Evolutionary conservation across 2,888 invertebrate genomes (phyloP).

Genomic region (Lasioglossum zephyrum): DNA sequence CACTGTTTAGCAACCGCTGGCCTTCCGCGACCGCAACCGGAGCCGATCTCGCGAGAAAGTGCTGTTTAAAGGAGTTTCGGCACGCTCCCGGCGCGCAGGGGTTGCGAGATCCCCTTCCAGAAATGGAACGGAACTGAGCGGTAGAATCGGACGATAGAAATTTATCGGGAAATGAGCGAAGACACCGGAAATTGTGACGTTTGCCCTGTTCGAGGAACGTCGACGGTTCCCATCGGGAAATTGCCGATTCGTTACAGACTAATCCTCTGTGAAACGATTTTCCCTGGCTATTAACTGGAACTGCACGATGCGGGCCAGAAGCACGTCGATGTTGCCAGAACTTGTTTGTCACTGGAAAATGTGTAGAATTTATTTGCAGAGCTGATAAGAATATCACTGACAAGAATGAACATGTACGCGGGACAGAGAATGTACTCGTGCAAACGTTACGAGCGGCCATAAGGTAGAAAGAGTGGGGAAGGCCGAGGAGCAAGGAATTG

Average conservation of each 20-base stretch:
- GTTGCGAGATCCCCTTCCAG: neutral
- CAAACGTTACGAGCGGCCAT: conserved; percentile 30
- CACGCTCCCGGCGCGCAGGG: neutral
- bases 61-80: conserved; percentile 20
- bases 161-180: neutral
- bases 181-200: neutral
- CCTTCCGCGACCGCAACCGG: conserved; percentile 28
- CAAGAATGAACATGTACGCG: neutral
- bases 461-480: conserved; percentile 47
- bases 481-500: conserved; percentile 31
- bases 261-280: neutral
- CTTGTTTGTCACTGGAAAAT: neutral
- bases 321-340: neutral
- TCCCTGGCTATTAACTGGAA: neutral
- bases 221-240: neutral
- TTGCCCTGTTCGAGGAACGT: too few relatives aligned
- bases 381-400: neutral
- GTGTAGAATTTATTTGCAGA: neutral
- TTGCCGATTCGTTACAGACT: neutral
- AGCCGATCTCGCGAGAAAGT: conserved; percentile 35
- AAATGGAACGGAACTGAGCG: conserved; percentile 22
- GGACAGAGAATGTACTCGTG: conserved; percentile 21
- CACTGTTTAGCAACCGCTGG: conserved; percentile 28
- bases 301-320: too few relatives aligned
- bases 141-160: neutral